A percentile compares a stretch with the other conserved stretches of the same genome.
phyloP scores from a whole-genome alignment of 2,797 vertebrate species.

The Echiichthys vipera region DNA sequence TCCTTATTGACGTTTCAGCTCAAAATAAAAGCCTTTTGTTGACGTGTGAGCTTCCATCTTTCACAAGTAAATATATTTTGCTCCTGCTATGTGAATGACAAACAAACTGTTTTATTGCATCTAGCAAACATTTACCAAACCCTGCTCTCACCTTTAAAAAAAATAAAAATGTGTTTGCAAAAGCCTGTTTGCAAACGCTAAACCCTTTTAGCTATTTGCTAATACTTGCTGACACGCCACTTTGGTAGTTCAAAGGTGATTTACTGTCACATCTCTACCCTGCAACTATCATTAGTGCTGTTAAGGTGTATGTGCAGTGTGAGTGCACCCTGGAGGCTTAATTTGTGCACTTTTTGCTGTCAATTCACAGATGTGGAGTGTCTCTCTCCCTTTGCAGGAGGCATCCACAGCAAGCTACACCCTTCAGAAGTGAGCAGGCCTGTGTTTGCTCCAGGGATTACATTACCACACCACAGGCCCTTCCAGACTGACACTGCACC shows the following conservation, averaged over 20 bases:
- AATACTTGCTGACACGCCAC: background rate
- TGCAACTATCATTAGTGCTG: constrained; percentile 17
- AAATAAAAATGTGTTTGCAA: constrained; percentile 18
- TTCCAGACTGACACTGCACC: constrained; percentile 30
- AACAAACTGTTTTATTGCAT: background rate
- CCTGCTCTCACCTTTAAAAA: background rate
- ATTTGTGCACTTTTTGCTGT: constrained; percentile 23
- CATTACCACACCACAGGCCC: constrained; percentile 72
- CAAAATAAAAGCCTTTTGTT: background rate
- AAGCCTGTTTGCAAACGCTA: constrained; percentile 8
- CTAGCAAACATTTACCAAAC: constrained; percentile 2
- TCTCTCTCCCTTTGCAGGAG: constrained; percentile 15
- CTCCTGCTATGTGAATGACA: background rate
- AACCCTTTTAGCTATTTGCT: constrained; percentile 29
- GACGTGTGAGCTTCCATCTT: background rate
- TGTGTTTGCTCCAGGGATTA: constrained; percentile 75
- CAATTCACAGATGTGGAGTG: constrained; percentile 48
- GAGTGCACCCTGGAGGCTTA: constrained; percentile 9
- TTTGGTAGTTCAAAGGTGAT: background rate
- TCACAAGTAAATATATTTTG: background rate
- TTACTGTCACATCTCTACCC: background rate
- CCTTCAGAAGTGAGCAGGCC: constrained; percentile 60
- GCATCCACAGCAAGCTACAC: constrained; percentile 27
- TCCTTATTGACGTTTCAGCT: constrained; percentile 1
- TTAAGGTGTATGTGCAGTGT: background rate